Evolutionary conservation across 2,113 vertebrate genomes (phyloP).

Genomic region (rat (Rattus norvegicus)): DNA sequence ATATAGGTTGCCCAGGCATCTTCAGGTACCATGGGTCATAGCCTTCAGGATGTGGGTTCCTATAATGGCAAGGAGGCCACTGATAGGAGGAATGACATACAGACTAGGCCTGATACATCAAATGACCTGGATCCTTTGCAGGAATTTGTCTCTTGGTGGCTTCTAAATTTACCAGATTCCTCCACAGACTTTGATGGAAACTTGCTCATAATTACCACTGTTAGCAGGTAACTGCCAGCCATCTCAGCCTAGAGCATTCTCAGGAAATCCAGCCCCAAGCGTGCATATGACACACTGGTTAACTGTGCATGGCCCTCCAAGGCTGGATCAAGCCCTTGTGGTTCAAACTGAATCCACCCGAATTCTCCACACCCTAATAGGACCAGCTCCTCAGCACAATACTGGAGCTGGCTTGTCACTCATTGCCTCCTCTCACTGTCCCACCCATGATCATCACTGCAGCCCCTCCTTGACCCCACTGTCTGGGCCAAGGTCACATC

Average conservation of each 20-base stretch:
- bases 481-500: neutral
- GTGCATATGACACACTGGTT: neutral
- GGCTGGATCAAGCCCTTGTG: neutral
- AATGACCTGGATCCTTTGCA: neutral
- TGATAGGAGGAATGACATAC: neutral
- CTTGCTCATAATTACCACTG: too few relatives aligned
- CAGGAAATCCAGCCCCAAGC: neutral
- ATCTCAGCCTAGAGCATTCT: neutral
- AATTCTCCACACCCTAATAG: neutral
- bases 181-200: neutral
- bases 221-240: neutral
- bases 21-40: neutral
- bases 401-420: neutral
- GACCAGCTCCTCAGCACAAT: neutral
- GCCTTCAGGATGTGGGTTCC: neutral
- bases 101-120: neutral
- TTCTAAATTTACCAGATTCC: neutral
- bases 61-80: neutral
- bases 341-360: neutral
- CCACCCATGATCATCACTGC: rapidly evolving
- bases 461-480: neutral
- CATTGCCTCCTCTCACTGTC: neutral
- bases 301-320: neutral
- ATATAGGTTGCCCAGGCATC: neutral
- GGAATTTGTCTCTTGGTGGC: neutral